phyloP scores from a whole-genome alignment of 2,113 vertebrate species.

The Heteronetta atricapilla region DNA sequence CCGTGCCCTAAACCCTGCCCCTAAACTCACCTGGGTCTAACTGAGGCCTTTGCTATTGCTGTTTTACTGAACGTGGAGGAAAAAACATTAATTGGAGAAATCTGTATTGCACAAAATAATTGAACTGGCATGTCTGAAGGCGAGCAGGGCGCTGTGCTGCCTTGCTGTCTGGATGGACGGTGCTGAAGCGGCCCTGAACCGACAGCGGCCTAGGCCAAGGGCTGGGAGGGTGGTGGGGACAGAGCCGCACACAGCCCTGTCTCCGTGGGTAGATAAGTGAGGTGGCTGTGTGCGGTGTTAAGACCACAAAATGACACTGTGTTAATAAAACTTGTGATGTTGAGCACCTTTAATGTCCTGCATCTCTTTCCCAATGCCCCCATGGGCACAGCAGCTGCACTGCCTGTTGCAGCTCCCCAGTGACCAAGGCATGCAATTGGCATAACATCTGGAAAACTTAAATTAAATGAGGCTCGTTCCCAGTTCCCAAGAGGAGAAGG shows the following conservation, averaged over 20 bases:
- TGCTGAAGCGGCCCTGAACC: not conserved
- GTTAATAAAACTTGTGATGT: not conserved
- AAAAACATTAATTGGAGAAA: not conserved
- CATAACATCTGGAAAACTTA: not conserved
- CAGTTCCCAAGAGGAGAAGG: not conserved
- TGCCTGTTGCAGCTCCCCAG: not conserved
- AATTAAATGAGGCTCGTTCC: not conserved
- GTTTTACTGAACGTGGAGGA: not conserved
- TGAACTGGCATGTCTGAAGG: not conserved
- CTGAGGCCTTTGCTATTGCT: not conserved
- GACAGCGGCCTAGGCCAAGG: not conserved
- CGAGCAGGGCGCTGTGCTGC: fast-evolving
- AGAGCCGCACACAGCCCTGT: fast-evolving
- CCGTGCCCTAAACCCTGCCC: not conserved
- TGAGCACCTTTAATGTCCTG: not conserved
- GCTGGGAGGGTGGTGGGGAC: not conserved
- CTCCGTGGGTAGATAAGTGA: fast-evolving
- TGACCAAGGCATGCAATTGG: not conserved
- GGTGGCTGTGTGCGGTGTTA: not conserved
- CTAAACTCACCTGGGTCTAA: not conserved
- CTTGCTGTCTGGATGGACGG: fast-evolving
- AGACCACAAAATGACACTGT: fast-evolving
- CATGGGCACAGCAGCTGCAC: fast-evolving
- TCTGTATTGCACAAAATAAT: not conserved
- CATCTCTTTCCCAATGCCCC: fast-evolving